Base-by-base conservation (phyloP, 2,113 vertebrate species). In the Atrichornis clamosus region DNA sequence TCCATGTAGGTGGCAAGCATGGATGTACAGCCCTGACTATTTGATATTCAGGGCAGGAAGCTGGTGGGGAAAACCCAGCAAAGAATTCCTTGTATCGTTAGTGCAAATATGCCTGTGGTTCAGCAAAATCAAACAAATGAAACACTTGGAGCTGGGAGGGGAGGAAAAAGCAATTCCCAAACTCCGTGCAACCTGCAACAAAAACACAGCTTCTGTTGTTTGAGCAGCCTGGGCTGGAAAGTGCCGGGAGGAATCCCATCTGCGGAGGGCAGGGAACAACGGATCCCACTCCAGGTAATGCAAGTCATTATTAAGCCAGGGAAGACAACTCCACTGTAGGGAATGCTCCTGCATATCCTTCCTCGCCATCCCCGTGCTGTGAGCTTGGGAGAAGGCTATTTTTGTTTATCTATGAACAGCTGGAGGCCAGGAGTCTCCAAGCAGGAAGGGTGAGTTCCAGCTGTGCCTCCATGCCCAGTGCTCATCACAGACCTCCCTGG, bases 361-460 rank as follows among this genome's bases (percentile, higher is more conserved):
- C 24, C 69, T 49, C 1, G 0, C 12, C 6, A 2, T 23, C 19
- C 56, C 39, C 8, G 0, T 0, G 11, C 65, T 42, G 41, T 0
- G 1, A 41, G 65, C 42, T 24, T 5, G 11, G 26, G n/a, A 41
- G 32, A 37, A 41, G 42, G 37, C 7, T 39, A 0, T 1, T 76
- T 64, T 49, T 22, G 16, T 62, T 47, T 30, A 32, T 62, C 81
- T 39, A 21, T 1, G 2, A 33, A 4, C 37, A 62, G 41, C 56
- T 53, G 65, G 78, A 56, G 42, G 74, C 22, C 30, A 15, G 11
- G 4, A 58, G 42, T 21, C 23, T 70, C 84, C 84, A 62, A 30
- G 4, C 50, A 67, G 87, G 20, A 6, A 39, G 14, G 59, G 7
- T 7, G 26, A 65, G 33, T 13, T 58, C 46, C 56, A 30, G 26